Conservation (phyloP, 2,888 invertebrate species). For the Euproctis similis region DNA sequence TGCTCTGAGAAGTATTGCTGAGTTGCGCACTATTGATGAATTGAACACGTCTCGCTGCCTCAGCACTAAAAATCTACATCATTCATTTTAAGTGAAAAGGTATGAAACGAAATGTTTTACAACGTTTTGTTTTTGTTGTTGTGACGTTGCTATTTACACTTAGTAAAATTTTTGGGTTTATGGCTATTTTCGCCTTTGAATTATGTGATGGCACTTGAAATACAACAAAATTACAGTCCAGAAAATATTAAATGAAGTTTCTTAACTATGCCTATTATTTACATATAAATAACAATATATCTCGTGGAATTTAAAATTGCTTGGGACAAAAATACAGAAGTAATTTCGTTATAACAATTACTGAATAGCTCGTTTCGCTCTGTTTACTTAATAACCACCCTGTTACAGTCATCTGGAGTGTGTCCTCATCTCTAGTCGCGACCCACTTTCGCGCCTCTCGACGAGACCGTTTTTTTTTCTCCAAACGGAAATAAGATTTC, state of each 20-base stretch:
- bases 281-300: no score
- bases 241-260: no score
- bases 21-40: conserved; percentile 30
- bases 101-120: no score
- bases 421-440: conserved; percentile 33
- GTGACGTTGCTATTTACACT: no score
- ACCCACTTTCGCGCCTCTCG: conserved; percentile 45
- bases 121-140: no score
- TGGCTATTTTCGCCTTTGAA: no score
- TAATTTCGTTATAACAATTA: background rate
- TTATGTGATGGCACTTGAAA: no score
- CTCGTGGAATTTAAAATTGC: no score
- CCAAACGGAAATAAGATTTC: conserved; percentile 68
- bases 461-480: conserved; percentile 62
- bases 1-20: conserved; percentile 32
- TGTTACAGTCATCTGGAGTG: conserved; percentile 15
- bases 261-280: no score
- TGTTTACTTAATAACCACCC: conserved; percentile 6
- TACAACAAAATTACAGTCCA: no score
- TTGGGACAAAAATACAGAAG: background rate
- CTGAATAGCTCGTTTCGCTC: conserved; percentile 1
- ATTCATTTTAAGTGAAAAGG: conserved; percentile 27
- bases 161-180: no score
- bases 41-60: conserved; percentile 25
- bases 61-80: conserved; percentile 20